Conservation (phyloP, 2,113 vertebrate genomes). For the Meriones unguiculatus region DNA sequence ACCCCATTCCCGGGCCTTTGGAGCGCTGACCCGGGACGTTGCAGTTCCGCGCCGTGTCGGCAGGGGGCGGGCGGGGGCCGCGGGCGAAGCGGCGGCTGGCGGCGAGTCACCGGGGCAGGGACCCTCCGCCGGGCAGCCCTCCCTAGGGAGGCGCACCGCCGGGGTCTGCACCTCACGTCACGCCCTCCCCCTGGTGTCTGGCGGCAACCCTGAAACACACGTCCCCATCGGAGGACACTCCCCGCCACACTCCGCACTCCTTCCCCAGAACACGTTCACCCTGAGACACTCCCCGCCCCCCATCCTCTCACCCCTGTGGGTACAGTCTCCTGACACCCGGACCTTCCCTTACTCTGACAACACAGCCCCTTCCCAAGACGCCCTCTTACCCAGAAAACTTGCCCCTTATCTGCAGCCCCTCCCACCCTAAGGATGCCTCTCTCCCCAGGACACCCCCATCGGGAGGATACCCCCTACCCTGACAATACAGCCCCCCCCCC, state of each 20-base stretch:
- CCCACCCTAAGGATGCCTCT: not conserved
- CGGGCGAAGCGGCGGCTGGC: not conserved
- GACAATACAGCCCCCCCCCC: not conserved
- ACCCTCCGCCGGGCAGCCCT: too few species aligned
- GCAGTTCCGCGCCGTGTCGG: conserved; percentile 9
- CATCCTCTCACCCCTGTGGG: not conserved
- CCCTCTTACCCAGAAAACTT: not conserved
- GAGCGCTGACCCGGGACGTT: not conserved
- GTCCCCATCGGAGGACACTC: not conserved
- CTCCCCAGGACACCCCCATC: not conserved
- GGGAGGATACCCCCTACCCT: not conserved
- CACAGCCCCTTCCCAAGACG: not conserved
- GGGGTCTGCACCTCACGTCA: not conserved
- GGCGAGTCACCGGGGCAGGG: too few species aligned
- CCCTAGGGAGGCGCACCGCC: not conserved
- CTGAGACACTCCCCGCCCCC: not conserved
- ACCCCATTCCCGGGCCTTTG: not conserved
- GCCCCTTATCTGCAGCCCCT: not conserved
- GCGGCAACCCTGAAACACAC: not conserved
- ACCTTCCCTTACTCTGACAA: not conserved
- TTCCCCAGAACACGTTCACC: not conserved
- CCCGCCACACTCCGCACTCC: not conserved
- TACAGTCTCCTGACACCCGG: not conserved
- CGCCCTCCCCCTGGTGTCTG: not conserved
- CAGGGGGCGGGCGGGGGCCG: not conserved